These are phyloP conservation scores for Priocnemis perturbator DNA, from an alignment of 2,888 invertebrate genomes.

Conservation along the genomic window DNA sequence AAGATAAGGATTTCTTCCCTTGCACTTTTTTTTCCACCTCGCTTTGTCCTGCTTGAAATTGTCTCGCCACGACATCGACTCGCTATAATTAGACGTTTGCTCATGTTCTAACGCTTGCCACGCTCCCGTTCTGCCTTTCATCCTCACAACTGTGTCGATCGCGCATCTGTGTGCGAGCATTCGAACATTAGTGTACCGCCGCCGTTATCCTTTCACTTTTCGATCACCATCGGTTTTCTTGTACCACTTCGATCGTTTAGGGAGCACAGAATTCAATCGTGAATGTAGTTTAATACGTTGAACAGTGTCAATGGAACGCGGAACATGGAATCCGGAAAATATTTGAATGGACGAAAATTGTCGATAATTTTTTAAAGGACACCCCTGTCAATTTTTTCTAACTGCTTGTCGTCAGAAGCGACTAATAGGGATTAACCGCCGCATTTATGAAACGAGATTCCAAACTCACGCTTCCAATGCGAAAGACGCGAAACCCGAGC, in stretches of 20 bases:
- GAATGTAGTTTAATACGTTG: neutral
- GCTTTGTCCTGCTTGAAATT: neutral
- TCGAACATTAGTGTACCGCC: constrained; percentile 10
- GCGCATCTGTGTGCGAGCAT: neutral
- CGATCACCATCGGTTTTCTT: constrained; percentile 11
- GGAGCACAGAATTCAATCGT: neutral
- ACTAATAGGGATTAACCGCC: too few relatives aligned
- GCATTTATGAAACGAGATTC: neutral
- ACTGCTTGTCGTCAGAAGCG: too few relatives aligned
- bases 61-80: constrained; percentile 1
- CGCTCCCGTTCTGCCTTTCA: constrained; percentile 22
- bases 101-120: constrained; percentile 5
- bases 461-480: too few relatives aligned
- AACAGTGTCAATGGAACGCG: constrained; percentile 3
- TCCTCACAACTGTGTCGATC: constrained; percentile 20
- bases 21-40: neutral
- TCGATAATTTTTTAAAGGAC: too few relatives aligned
- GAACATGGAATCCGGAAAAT: constrained; percentile 4
- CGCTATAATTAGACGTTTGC: constrained; percentile 2
- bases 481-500: too few relatives aligned
- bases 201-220: constrained; percentile 34
- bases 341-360: neutral
- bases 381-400: too few relatives aligned
- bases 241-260: neutral
- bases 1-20: too few relatives aligned